These are phyloP conservation scores for Patella vulgata DNA, from an alignment of 1,140 invertebrate species.

Conservation along the genomic window DNA sequence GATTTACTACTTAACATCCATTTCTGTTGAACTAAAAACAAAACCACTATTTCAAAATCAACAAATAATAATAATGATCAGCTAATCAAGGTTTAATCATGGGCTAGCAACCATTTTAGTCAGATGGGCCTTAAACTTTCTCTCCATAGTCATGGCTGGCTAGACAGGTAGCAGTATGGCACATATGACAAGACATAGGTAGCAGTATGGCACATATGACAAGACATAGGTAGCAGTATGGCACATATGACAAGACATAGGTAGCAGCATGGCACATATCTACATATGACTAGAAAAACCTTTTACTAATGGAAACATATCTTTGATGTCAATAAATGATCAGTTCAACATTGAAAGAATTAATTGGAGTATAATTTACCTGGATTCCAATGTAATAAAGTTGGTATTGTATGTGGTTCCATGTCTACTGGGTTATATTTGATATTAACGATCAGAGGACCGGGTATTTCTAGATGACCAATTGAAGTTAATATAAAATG, in stretches of 20 bases:
- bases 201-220: no score
- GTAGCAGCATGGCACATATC: not conserved
- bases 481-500: conserved; percentile 31
- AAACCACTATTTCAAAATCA: not conserved
- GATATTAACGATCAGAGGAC: conserved; percentile 30
- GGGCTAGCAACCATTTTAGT: no score
- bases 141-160: not conserved
- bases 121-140: no score
- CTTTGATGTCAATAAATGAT: not conserved
- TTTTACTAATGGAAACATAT: not conserved
- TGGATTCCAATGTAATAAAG: conserved; percentile 38
- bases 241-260: no score
- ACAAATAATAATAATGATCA: no score
- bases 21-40: conserved; percentile 23
- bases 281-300: not conserved
- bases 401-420: conserved; percentile 8
- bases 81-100: no score
- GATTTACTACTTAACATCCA: conserved; percentile 36
- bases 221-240: not conserved
- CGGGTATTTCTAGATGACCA: conserved; percentile 34
- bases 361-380: not conserved
- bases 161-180: not conserved
- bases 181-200: not conserved
- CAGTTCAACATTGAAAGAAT: not conserved
- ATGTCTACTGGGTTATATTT: conserved; percentile 14